phyloP scores from a whole-genome alignment of 92 coral and sea anemone species.

The Porites cylindrica region DNA sequence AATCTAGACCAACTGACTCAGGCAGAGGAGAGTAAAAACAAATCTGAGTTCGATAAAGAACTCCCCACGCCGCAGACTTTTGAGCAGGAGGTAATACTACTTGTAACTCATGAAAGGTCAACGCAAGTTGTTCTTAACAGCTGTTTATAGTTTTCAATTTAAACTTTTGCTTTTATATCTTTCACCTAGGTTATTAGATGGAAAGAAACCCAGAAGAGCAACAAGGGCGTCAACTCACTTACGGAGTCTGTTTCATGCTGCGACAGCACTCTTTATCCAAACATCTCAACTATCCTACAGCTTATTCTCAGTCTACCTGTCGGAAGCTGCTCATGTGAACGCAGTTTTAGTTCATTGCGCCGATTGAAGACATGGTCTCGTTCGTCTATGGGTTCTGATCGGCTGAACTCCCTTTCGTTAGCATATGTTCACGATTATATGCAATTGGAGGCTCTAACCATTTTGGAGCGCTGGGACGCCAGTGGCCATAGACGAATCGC shows the following conservation, averaged over 20 bases:
- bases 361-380: slow-evolving; percentile 36
- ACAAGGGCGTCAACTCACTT: too few relatives aligned
- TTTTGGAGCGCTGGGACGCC: too few relatives aligned
- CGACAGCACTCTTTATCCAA: slow-evolving; percentile 30
- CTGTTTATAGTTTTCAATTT: not conserved
- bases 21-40: slow-evolving; percentile 11
- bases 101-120: not conserved
- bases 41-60: slow-evolving; percentile 14
- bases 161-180: not conserved
- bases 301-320: slow-evolving; percentile 17
- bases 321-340: slow-evolving; percentile 29
- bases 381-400: not conserved
- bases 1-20: slow-evolving; percentile 32
- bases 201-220: not conserved
- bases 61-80: slow-evolving; percentile 11
- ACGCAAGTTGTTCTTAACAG: not conserved
- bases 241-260: slow-evolving; percentile 9
- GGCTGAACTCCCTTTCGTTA: too few relatives aligned
- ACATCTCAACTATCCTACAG: slow-evolving; percentile 43
- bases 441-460: too few relatives aligned
- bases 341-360: slow-evolving; percentile 11
- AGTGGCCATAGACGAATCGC: not conserved
- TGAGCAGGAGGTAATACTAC: slow-evolving; percentile 23
- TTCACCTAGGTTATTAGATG: not conserved
- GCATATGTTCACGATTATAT: too few relatives aligned